These are phyloP conservation scores for Eilema depressum DNA, from an alignment of 2,888 invertebrate species.

Conservation along the genomic window DNA sequence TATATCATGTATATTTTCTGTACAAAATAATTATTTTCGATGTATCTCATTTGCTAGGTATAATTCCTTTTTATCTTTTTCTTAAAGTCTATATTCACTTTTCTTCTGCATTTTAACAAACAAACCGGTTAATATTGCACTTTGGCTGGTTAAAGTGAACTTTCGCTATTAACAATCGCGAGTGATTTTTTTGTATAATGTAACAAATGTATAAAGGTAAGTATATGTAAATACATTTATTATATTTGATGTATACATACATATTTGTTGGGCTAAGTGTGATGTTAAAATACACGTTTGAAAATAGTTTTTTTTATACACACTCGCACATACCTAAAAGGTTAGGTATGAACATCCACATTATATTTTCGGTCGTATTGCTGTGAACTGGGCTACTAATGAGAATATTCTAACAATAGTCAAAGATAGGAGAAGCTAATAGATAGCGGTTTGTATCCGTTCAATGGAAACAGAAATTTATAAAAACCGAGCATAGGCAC, in stretches of 20 bases:
- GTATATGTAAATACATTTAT: slow-evolving; percentile 26
- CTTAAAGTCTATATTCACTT: neutral
- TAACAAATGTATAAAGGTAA: slow-evolving; percentile 19
- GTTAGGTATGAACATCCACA: neutral
- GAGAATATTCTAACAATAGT: too few species aligned
- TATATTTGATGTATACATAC: slow-evolving; percentile 18
- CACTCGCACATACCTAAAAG: neutral
- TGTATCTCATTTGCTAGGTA: neutral
- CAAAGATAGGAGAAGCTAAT: too few species aligned
- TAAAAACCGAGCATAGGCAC: too few species aligned
- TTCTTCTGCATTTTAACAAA: neutral
- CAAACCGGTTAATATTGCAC: neutral
- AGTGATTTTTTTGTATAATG: slow-evolving; percentile 19
- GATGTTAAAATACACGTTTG: neutral
- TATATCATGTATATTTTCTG: neutral
- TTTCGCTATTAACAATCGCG: slow-evolving; percentile 15
- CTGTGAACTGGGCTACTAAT: neutral
- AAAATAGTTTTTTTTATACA: neutral
- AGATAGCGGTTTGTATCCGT: too few species aligned
- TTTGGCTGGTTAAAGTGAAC: neutral
- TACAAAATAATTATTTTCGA: neutral
- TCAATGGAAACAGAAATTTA: too few species aligned
- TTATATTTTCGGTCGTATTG: neutral
- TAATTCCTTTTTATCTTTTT: neutral
- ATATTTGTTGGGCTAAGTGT: slow-evolving; percentile 5